Evolutionary conservation across 2,888 invertebrate genomes (phyloP), one percentile per base, ranked within the genome.

Genomic region (Tridacna gigas): DNA sequence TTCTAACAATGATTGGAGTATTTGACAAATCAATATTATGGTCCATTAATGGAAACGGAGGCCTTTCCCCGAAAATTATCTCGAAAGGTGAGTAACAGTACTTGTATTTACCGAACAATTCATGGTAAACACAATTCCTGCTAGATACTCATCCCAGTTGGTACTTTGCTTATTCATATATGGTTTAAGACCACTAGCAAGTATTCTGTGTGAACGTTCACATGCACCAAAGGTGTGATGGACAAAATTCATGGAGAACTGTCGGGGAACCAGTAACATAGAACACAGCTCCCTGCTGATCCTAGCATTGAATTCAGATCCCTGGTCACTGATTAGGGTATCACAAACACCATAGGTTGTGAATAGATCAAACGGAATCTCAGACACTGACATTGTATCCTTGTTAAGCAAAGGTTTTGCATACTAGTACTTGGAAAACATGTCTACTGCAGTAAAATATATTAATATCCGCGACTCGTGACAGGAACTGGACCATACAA

Each of bases 391-490:
- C 26, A 78, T 69, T 22, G 84, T 73, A 76, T 86, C 84, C 60
- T 82, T 84, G 61, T 74, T 80, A 0, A 22, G 28, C 18, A 86
- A 28, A 13, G 86, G 82, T 18, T 71, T 48, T 18, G 80, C 79
- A 80, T 47, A 82, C 5, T 82, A 5, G 37, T 73, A 86, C 28
- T 82, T 86, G 7, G 77, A 75, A 77, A 88, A 86, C 83, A 85
- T 75, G 69, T 77, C 66, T 13, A 82, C 60, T n/a, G 88, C 83
- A n/a, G 86, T 88, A 88, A 85, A 60, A 88, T 61, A 51, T 86
- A 87, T 7, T 71, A 15, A 84, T 79, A 22, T n/a, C 37, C 81
- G 18, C 66, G 18, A 25, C 75, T n/a, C n/a, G n/a, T n/a, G n/a
- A n/a, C n/a, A n/a, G n/a, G n/a, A n/a, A n/a, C n/a, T n/a, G n/a